phyloP scores from a whole-genome alignment of 2,797 vertebrate species.

The Mycteria americana region DNA sequence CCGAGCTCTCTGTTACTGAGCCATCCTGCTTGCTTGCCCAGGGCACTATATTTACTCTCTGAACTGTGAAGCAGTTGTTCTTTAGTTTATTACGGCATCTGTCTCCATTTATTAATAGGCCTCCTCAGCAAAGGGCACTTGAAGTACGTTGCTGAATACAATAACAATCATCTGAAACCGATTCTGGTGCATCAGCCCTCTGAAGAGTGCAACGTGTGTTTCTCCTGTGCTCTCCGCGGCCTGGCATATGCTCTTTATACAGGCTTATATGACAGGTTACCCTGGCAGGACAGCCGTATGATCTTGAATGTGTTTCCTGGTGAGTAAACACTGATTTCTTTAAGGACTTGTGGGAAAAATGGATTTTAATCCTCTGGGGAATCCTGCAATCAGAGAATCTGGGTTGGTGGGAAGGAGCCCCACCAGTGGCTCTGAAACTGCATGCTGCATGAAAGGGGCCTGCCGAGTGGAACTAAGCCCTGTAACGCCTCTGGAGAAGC shows the following conservation, averaged over 20 bases:
- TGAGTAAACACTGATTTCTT: neutral
- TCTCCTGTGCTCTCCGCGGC: neutral
- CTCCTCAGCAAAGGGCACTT: neutral
- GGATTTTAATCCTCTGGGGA: neutral
- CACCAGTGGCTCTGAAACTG: neutral
- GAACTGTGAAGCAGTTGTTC: neutral
- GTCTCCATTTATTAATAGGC: slow-evolving; percentile 6
- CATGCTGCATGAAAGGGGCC: neutral
- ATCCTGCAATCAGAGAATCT: neutral
- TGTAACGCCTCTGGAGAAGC: neutral
- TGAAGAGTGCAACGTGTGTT: neutral
- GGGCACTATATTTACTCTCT: neutral
- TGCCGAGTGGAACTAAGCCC: neutral
- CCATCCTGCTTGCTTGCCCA: neutral
- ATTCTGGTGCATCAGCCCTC: neutral
- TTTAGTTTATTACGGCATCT: neutral
- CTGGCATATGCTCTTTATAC: neutral
- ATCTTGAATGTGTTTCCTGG: neutral
- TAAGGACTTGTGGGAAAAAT: neutral
- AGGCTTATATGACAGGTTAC: neutral
- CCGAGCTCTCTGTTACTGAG: neutral
- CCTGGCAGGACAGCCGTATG: neutral
- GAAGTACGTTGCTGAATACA: neutral
- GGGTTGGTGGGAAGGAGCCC: neutral
- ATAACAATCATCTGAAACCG: neutral